Evolutionary conservation across 2,888 invertebrate genomes (phyloP).

Genomic region (Parapristionchus giblindavisi): DNA sequence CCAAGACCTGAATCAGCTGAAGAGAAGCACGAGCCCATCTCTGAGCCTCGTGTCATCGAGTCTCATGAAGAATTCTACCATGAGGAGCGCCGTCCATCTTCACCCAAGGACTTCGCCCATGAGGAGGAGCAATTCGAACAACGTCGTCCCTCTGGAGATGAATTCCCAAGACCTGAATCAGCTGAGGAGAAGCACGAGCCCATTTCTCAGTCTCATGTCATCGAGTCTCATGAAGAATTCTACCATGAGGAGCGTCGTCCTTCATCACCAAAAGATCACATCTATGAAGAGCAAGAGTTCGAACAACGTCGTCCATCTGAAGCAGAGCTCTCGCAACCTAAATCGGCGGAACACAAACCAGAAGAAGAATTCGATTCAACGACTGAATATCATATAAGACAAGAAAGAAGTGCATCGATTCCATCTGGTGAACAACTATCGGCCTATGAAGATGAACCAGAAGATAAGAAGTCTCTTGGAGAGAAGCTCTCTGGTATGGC

Average conservation of each 20-base stretch:
- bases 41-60: constrained; percentile 9
- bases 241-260: neutral
- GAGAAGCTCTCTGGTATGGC: constrained; percentile 34
- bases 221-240: neutral
- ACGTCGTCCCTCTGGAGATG: too few species aligned
- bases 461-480: constrained; percentile 21
- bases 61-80: neutral
- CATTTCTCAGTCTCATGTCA: neutral
- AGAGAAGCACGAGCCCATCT: constrained; percentile 1
- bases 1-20: neutral
- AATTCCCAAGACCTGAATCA: too few species aligned
- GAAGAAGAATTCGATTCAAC: neutral
- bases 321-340: too few species aligned
- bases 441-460: too few species aligned
- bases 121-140: constrained; percentile 10
- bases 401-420: constrained; percentile 26
- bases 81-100: constrained; percentile 10
- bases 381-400: constrained; percentile 11
- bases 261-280: neutral
- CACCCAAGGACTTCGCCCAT: neutral
- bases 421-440: constrained; percentile 12
- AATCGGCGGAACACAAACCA: constrained; percentile 13
- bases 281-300: neutral
- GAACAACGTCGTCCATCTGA: neutral
- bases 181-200: constrained; percentile 1